Percentiles rank a stretch among this genome's conserved stretches.
phyloP scores from a whole-genome alignment of 2,888 invertebrate species.

The Masnerella sp. region DNA sequence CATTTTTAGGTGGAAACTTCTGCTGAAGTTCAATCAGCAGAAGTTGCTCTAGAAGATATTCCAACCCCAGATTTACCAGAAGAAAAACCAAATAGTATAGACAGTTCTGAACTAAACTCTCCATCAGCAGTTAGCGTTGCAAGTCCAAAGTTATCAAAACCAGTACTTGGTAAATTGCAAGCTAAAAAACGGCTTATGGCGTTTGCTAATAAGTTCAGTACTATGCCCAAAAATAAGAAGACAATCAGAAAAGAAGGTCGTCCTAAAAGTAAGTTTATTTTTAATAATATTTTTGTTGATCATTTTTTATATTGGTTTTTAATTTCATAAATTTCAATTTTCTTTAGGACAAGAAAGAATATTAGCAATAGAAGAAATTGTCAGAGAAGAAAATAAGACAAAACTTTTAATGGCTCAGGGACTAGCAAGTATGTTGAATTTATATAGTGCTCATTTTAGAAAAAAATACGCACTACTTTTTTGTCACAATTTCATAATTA shows the following conservation, averaged over 20 bases:
- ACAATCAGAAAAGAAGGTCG: constrained; percentile 55
- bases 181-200: constrained; percentile 76
- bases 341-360: constrained; percentile 70
- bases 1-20: constrained; percentile 34
- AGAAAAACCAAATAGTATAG: constrained; percentile 54
- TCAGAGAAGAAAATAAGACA: constrained; percentile 72
- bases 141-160: constrained; percentile 71
- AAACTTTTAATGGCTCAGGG: constrained; percentile 67
- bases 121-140: constrained; percentile 62
- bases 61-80: constrained; percentile 57
- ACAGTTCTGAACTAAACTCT: constrained; percentile 63
- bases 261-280: constrained; percentile 53
- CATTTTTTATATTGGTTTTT: background rate
- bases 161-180: constrained; percentile 75
- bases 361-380: constrained; percentile 76
- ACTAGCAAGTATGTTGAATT: constrained; percentile 65
- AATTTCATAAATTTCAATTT: background rate
- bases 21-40: constrained; percentile 26
- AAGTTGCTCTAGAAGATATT: constrained; percentile 55
- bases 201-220: constrained; percentile 73
- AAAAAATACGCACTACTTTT: too few relatives aligned
- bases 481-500: too few relatives aligned
- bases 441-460: too few relatives aligned
- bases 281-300: background rate
- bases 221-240: constrained; percentile 56